Percentiles rank a stretch among this genome's conserved stretches.
Evolutionary conservation across 2,797 vertebrate genomes (phyloP).

Genomic region (Pseudochirops cupreus): DNA sequence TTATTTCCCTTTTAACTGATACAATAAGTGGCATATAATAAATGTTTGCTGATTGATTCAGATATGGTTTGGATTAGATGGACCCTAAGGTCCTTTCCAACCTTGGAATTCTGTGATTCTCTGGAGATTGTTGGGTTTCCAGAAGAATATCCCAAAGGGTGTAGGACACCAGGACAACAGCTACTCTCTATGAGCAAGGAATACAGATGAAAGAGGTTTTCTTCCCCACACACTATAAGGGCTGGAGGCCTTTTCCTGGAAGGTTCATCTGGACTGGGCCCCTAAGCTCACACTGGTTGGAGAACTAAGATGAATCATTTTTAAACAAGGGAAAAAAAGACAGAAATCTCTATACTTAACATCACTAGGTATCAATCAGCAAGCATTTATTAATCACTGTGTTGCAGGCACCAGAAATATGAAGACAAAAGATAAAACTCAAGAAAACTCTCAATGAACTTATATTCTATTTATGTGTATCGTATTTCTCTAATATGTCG

Average conservation of each 20-base stretch:
- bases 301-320: neutral
- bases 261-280: neutral
- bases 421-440: neutral
- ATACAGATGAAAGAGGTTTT: neutral
- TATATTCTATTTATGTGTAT: neutral
- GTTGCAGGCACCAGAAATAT: neutral
- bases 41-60: neutral
- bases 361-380: neutral
- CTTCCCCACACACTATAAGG: neutral
- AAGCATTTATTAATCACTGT: neutral
- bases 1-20: neutral
- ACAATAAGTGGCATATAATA: neutral
- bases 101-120: neutral
- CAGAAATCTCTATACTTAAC: neutral
- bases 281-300: neutral
- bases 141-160: neutral
- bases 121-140: neutral
- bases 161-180: neutral
- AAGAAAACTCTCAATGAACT: neutral
- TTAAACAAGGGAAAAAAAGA: neutral
- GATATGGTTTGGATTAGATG: neutral
- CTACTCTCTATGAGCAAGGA: neutral
- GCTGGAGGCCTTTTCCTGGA: neutral
- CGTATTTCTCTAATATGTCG: neutral
- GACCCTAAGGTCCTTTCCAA: neutral